These are phyloP conservation scores for Sitobion miscanthi DNA, from an alignment of 1,140 invertebrate species.

Conservation along the genomic window DNA sequence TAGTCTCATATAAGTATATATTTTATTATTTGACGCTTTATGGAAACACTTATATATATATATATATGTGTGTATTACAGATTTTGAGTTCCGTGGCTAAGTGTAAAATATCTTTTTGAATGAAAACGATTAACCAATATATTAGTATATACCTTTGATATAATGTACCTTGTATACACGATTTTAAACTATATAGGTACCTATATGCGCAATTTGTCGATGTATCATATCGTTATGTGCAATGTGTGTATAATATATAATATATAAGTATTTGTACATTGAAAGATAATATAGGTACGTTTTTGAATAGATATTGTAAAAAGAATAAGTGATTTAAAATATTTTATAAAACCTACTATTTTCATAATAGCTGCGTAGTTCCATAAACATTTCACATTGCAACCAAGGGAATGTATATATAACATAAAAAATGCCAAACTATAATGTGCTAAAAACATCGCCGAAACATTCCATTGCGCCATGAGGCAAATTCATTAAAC, in stretches of 20 bases:
- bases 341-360: no score
- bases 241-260: background rate
- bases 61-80: background rate
- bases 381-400: no score
- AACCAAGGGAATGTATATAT: no score
- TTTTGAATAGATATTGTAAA: background rate
- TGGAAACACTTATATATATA: background rate
- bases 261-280: no score
- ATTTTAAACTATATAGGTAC: background rate
- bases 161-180: background rate
- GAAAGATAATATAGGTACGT: background rate
- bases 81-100: background rate
- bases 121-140: background rate
- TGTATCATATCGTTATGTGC: background rate
- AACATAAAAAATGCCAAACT: no score
- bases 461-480: no score
- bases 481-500: no score
- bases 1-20: background rate
- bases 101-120: background rate
- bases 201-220: background rate
- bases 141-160: background rate
- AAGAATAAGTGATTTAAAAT: no score
- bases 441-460: no score
- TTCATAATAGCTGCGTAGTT: no score
- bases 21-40: background rate